Conservation (phyloP, 2,113 vertebrate genomes). For the Rhinolophus ferrumequinum region DNA sequence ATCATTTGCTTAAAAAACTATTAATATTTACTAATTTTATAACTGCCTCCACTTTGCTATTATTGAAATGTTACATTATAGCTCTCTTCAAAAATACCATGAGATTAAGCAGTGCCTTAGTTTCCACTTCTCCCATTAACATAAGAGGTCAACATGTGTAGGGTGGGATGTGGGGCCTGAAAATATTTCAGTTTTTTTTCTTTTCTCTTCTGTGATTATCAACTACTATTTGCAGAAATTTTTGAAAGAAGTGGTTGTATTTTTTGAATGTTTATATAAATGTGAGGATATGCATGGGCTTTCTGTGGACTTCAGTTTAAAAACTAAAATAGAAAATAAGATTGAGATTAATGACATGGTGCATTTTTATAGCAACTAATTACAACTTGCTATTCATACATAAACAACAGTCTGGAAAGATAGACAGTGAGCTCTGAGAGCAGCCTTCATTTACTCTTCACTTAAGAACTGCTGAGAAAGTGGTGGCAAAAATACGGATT, state of each 20-base stretch:
- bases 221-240: neutral
- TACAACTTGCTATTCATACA: neutral
- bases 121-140: neutral
- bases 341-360: constrained; percentile 48
- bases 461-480: neutral
- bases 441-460: neutral
- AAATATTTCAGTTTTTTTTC: neutral
- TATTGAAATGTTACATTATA: neutral
- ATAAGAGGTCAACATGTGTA: neutral
- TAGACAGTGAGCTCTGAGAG: neutral
- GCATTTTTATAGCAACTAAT: constrained; percentile 51
- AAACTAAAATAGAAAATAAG: constrained; percentile 47
- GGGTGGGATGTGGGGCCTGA: neutral
- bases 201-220: constrained; percentile 4
- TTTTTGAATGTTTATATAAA: neutral
- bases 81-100: neutral
- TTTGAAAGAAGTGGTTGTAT: constrained; percentile 20
- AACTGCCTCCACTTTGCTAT: neutral
- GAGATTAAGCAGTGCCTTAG: neutral
- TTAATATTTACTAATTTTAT: constrained; percentile 16
- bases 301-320: constrained; percentile 9
- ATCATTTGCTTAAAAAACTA: neutral
- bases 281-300: neutral
- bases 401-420: constrained; percentile 16
- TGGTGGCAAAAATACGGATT: neutral